Evolutionary conservation across 35 echinoderm and acorn worm species (phyloP).

Genomic region (Heliocidaris erythrogramma): DNA sequence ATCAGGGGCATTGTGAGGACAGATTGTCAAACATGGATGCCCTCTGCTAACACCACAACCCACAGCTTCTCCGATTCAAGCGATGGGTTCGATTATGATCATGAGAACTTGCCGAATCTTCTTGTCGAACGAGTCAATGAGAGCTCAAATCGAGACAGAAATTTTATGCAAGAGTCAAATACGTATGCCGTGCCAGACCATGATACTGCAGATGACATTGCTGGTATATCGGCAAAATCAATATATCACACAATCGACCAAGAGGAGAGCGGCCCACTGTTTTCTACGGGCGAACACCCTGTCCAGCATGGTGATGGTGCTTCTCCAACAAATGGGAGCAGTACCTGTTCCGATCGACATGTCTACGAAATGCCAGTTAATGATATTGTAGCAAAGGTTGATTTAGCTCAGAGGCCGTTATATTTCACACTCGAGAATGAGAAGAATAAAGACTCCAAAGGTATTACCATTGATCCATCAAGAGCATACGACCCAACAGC

Average conservation of each 20-base stretch:
- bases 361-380: neutral
- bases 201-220: neutral
- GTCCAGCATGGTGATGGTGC: neutral
- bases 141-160: neutral
- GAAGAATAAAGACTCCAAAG: neutral
- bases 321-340: neutral
- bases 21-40: neutral
- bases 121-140: neutral
- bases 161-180: neutral
- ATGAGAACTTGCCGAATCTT: neutral
- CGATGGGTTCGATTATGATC: neutral
- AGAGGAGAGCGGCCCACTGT: neutral
- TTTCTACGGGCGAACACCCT: neutral
- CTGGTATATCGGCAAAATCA: neutral
- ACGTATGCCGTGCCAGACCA: neutral
- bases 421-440: neutral
- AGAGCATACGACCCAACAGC: neutral
- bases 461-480: neutral
- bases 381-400: neutral
- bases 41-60: neutral
- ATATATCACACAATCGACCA: neutral
- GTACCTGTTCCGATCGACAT: neutral
- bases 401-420: neutral
- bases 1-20: neutral
- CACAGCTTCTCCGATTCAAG: neutral